Percentiles rank a stretch among this genome's conserved stretches.
Conservation (phyloP, 2,888 invertebrate species). For the Cantharis lateralis region DNA sequence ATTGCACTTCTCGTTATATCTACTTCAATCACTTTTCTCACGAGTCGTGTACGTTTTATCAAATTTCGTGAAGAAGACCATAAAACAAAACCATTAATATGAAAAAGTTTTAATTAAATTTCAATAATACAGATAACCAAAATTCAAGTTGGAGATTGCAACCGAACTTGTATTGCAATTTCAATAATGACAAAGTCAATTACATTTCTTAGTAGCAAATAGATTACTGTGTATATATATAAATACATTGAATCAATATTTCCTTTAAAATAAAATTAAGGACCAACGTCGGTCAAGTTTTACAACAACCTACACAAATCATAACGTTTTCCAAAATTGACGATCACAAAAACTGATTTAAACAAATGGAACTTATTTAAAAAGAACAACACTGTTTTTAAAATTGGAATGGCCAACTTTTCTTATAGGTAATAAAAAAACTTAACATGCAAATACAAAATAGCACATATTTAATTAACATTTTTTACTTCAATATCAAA, state of each 20-base stretch:
- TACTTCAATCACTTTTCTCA: no score
- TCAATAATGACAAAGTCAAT: not conserved
- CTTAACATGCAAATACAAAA: not conserved
- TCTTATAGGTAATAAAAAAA: not conserved
- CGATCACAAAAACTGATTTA: not conserved
- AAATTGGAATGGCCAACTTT: not conserved
- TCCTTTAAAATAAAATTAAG: not conserved
- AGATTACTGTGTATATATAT: not conserved
- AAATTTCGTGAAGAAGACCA: no score
- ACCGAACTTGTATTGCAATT: no score
- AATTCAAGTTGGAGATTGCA: not conserved
- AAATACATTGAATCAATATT: not conserved
- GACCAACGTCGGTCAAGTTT: no score
- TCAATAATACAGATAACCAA: not conserved
- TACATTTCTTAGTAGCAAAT: not conserved
- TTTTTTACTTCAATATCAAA: slow-evolving; percentile 90
- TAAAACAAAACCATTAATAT: no score
- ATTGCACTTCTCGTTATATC: no score
- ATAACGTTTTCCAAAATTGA: not conserved
- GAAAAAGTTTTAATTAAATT: not conserved
- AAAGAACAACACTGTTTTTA: not conserved
- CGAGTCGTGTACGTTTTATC: no score
- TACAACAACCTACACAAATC: not conserved
- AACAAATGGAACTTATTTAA: not conserved
- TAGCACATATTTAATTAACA: slow-evolving; percentile 55